Conservation (phyloP, 2,113 vertebrate genomes). For the Scomber scombrus region DNA sequence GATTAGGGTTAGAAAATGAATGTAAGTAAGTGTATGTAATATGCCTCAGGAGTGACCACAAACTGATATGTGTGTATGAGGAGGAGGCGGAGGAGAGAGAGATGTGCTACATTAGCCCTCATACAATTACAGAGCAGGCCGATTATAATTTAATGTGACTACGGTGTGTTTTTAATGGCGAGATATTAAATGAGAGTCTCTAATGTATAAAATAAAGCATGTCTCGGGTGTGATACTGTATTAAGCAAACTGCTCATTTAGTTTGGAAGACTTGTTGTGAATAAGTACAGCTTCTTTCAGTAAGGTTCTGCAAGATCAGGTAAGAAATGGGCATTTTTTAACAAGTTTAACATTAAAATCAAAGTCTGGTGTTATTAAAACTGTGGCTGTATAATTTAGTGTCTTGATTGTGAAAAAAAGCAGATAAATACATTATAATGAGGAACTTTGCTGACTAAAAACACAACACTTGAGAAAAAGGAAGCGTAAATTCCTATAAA, state of each 20-base stretch:
- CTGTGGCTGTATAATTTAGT: too few relatives aligned
- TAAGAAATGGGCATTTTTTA: background rate
- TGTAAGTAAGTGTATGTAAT: too few relatives aligned
- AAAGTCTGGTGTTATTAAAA: too few relatives aligned
- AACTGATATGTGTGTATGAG: too few relatives aligned
- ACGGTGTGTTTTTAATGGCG: conserved; percentile 2
- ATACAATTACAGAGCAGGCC: conserved; percentile 6
- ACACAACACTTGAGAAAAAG: too few relatives aligned
- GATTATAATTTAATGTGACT: conserved; percentile 27
- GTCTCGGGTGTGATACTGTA: background rate
- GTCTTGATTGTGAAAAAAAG: too few relatives aligned
- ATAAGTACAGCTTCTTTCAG: background rate
- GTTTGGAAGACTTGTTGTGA: background rate
- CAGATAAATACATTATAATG: too few relatives aligned
- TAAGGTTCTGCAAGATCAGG: background rate
- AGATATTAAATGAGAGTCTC: background rate
- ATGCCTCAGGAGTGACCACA: too few relatives aligned
- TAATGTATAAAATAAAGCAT: background rate
- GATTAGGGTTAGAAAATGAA: too few relatives aligned
- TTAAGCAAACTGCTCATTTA: background rate
- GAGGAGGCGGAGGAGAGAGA: background rate
- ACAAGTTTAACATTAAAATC: too few relatives aligned
- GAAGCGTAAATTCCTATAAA: too few relatives aligned
- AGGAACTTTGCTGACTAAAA: too few relatives aligned
- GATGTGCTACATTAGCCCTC: background rate